These are phyloP conservation scores for Ascidia mentula DNA, from an alignment of 23 tunicate species.

Conservation along the genomic window DNA sequence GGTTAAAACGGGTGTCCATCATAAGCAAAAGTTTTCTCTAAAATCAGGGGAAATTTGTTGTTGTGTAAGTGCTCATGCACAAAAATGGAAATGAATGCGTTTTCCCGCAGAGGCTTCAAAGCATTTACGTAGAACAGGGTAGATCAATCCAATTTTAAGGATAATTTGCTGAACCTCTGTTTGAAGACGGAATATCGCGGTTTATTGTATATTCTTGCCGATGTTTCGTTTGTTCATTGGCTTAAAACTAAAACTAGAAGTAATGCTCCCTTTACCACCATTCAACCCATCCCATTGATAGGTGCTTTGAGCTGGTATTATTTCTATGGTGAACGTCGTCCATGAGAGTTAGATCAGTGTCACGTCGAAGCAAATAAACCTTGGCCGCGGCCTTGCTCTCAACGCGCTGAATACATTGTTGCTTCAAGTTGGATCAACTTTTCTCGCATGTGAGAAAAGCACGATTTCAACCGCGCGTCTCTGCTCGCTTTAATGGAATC, in stretches of 20 bases:
- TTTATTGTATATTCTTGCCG: too few species aligned
- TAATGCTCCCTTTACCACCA: too few species aligned
- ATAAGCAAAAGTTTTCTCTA: too few species aligned
- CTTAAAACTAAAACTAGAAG: too few species aligned
- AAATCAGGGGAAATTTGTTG: too few species aligned
- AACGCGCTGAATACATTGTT: background rate
- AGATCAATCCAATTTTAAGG: background rate
- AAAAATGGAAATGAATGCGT: background rate
- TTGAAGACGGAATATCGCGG: background rate
- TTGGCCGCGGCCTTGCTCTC: background rate
- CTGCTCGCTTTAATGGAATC: background rate
- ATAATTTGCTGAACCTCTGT: too few species aligned
- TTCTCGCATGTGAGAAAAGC: background rate
- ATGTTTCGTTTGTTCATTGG: too few species aligned
- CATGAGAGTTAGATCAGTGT: background rate
- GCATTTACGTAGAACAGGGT: background rate
- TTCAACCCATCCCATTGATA: too few species aligned
- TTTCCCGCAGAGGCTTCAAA: background rate
- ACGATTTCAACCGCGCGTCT: background rate
- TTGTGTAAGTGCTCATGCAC: background rate
- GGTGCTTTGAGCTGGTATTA: too few species aligned
- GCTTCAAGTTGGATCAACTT: background rate
- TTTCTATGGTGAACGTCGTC: too few species aligned
- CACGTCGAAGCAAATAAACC: constrained; percentile 3
- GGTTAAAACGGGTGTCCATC: too few species aligned